These are phyloP conservation scores for Zeus faber DNA, from an alignment of 2,113 vertebrate genomes.

Conservation along the genomic window DNA sequence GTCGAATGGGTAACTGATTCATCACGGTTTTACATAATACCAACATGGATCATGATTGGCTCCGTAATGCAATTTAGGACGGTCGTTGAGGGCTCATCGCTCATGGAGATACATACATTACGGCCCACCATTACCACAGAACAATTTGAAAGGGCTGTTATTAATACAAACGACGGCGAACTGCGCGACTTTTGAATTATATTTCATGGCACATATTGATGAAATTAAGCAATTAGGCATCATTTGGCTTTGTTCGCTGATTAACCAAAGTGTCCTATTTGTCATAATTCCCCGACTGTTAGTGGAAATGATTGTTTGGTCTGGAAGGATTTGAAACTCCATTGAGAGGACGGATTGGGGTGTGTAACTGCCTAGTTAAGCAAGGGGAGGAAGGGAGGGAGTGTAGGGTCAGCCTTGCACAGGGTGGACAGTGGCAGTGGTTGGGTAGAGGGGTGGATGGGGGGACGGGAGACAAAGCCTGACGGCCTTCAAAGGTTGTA, in stretches of 20 bases:
- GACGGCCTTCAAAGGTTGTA: slow-evolving; percentile 60
- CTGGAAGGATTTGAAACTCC: slow-evolving; percentile 20
- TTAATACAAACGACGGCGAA: slow-evolving; percentile 43
- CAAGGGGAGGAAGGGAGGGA: not conserved
- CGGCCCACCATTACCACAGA: slow-evolving; percentile 35
- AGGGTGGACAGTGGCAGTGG: slow-evolving; percentile 8
- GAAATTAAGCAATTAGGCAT: slow-evolving; percentile 33
- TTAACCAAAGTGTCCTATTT: slow-evolving; percentile 31
- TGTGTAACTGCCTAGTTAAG: slow-evolving; percentile 42
- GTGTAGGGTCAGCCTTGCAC: not conserved
- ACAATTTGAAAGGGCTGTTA: slow-evolving; percentile 42
- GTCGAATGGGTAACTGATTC: slow-evolving; percentile 60
- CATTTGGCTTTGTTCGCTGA: slow-evolving; percentile 21
- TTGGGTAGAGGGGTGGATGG: slow-evolving; percentile 9
- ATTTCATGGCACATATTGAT: slow-evolving; percentile 32
- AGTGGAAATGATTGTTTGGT: slow-evolving; percentile 32
- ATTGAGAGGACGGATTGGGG: not conserved
- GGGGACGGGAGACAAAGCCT: slow-evolving; percentile 56
- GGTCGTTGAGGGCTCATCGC: slow-evolving; percentile 40
- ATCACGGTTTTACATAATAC: slow-evolving; percentile 61
- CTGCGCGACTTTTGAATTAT: slow-evolving; percentile 36
- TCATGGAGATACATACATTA: slow-evolving; percentile 38
- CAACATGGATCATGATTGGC: slow-evolving; percentile 53
- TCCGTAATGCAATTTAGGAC: slow-evolving; percentile 56
- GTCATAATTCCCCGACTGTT: slow-evolving; percentile 33